These are phyloP conservation scores for Periphyllus acericola DNA, from an alignment of 2,888 invertebrate species.

Conservation along the genomic window DNA sequence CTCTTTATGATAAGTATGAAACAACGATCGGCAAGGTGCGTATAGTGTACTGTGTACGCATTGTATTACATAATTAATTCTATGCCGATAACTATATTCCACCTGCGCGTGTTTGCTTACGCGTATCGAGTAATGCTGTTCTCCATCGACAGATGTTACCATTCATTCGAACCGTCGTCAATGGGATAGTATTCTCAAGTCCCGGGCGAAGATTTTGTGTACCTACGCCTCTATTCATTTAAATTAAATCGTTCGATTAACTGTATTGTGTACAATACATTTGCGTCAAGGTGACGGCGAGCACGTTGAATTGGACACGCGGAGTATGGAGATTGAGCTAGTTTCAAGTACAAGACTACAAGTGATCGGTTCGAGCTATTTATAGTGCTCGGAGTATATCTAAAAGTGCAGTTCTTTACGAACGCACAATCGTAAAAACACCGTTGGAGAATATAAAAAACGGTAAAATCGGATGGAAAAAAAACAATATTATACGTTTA, in stretches of 20 bases:
- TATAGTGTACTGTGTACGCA: too few relatives aligned
- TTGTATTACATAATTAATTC: too few relatives aligned
- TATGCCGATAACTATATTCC: too few relatives aligned
- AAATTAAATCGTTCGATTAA: neutral
- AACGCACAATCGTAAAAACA: neutral
- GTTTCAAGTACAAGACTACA: constrained; percentile 18
- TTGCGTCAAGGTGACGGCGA: neutral
- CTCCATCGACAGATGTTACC: too few relatives aligned
- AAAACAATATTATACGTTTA: neutral
- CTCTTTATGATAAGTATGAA: neutral
- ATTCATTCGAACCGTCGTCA: too few relatives aligned
- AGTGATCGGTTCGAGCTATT: neutral
- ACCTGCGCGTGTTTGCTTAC: too few relatives aligned
- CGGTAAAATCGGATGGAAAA: neutral
- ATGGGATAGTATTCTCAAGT: too few relatives aligned
- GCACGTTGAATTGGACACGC: neutral
- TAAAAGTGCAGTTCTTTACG: neutral
- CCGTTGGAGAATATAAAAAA: neutral
- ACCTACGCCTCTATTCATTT: neutral
- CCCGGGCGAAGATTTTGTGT: too few relatives aligned
- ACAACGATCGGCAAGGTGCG: too few relatives aligned
- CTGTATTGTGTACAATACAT: neutral
- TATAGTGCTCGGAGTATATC: neutral
- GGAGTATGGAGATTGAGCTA: neutral
- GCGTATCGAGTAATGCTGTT: too few relatives aligned